Percentiles rank a stretch among this genome's conserved stretches.
Evolutionary conservation across 2,797 vertebrate genomes (phyloP).

Genomic region (Podargus strigoides): DNA sequence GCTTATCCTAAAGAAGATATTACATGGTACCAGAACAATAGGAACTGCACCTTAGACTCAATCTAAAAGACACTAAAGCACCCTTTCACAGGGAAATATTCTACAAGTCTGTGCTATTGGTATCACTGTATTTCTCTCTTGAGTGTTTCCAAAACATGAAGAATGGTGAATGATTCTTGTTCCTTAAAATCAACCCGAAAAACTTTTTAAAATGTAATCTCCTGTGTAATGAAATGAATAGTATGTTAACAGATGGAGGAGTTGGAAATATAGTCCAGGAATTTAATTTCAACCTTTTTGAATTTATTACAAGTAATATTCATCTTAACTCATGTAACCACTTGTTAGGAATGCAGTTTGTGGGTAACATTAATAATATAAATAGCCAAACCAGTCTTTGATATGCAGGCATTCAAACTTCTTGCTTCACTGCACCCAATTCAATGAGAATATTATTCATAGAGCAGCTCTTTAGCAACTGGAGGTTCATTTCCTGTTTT

Average conservation of each 20-base stretch:
- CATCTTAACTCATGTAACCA: background rate
- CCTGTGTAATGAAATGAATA: background rate
- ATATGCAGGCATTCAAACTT: background rate
- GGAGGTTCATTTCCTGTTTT: background rate
- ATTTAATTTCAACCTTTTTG: background rate
- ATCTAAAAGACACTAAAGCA: background rate
- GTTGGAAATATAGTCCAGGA: background rate
- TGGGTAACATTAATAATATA: background rate
- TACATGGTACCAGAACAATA: background rate
- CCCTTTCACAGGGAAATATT: background rate
- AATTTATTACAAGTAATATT: constrained; percentile 22
- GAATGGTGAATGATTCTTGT: background rate
- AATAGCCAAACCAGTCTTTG: constrained; percentile 7
- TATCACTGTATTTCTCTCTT: background rate
- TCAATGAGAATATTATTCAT: background rate
- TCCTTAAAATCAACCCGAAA: constrained; percentile 14
- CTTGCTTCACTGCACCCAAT: background rate
- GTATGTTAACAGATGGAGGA: background rate
- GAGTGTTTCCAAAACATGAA: background rate
- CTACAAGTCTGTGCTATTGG: background rate
- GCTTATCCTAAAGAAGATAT: background rate
- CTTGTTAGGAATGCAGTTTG: constrained; percentile 36
- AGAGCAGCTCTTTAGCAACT: background rate
- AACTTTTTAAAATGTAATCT: background rate
- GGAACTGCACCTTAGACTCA: background rate